Evolutionary conservation across 2,888 invertebrate species (phyloP).

Genomic region (Xylocampa areola): DNA sequence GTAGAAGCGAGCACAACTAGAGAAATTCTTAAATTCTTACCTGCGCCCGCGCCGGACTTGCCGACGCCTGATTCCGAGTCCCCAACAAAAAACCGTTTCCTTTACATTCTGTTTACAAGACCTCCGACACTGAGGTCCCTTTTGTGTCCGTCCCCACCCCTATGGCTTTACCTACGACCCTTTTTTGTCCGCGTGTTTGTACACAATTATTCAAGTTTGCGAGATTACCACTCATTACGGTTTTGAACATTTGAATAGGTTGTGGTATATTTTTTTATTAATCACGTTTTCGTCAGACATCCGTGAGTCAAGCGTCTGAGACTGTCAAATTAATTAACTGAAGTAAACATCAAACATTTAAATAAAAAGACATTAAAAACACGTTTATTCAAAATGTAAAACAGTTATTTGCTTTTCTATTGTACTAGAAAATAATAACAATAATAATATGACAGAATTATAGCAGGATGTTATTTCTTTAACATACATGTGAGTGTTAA

Average conservation of each 20-base stretch:
- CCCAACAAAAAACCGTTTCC: slow-evolving; percentile 84
- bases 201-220: slow-evolving; percentile 65
- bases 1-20: slow-evolving; percentile 61
- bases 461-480: slow-evolving; percentile 33
- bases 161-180: slow-evolving; percentile 72
- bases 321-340: neutral
- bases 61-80: slow-evolving; percentile 69
- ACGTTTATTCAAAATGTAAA: neutral
- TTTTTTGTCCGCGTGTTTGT: slow-evolving; percentile 83
- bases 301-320: neutral
- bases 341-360: neutral
- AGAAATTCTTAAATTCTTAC: slow-evolving; percentile 75
- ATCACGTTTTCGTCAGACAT: neutral
- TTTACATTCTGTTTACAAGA: slow-evolving; percentile 86
- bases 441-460: slow-evolving; percentile 6
- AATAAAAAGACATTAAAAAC: neutral
- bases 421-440: slow-evolving; percentile 18
- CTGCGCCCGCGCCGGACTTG: slow-evolving; percentile 72
- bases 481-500: slow-evolving; percentile 21
- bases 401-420: neutral
- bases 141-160: slow-evolving; percentile 71
- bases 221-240: slow-evolving; percentile 61
- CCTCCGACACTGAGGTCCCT: slow-evolving; percentile 85
- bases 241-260: too few relatives aligned
- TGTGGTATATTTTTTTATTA: neutral